Conservation (phyloP, 2,113 vertebrate species). For the Microtus montanus region DNA sequence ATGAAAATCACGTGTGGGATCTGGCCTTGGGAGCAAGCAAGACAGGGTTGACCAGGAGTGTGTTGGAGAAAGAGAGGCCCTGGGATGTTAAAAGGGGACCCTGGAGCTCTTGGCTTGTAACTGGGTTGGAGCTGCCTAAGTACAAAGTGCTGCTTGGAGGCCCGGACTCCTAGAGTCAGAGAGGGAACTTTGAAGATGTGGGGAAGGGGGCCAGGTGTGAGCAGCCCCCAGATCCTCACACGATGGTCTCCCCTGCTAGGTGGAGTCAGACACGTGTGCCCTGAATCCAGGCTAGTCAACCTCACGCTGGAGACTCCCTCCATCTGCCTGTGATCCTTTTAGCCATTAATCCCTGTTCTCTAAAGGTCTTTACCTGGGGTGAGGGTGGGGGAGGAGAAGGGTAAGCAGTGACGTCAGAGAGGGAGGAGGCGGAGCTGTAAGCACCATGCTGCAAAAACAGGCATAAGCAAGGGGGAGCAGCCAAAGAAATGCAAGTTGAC, state of each 20-base stretch:
- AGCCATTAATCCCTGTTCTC: slow-evolving; percentile 41
- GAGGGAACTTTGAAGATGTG: background rate
- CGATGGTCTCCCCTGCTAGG: background rate
- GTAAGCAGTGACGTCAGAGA: background rate
- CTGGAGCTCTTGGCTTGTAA: background rate
- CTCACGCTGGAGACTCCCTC: background rate
- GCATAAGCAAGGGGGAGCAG: background rate
- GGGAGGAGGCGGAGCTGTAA: background rate
- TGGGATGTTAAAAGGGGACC: background rate
- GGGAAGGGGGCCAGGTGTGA: background rate
- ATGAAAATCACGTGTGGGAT: background rate
- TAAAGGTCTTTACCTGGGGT: background rate
- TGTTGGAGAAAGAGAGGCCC: background rate
- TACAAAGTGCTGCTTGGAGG: background rate
- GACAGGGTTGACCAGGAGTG: background rate
- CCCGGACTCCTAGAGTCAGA: background rate
- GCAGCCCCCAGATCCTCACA: background rate
- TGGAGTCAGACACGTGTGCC: background rate
- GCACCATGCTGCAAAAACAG: background rate
- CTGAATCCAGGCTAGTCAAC: background rate
- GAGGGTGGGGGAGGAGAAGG: too few relatives aligned
- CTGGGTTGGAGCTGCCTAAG: background rate
- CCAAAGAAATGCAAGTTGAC: slow-evolving; percentile 69
- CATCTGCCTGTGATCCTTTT: slow-evolving; percentile 26
- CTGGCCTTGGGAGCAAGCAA: background rate